Evolutionary conservation across 2,888 invertebrate genomes (phyloP).

Genomic region (Diarsia rubi): DNA sequence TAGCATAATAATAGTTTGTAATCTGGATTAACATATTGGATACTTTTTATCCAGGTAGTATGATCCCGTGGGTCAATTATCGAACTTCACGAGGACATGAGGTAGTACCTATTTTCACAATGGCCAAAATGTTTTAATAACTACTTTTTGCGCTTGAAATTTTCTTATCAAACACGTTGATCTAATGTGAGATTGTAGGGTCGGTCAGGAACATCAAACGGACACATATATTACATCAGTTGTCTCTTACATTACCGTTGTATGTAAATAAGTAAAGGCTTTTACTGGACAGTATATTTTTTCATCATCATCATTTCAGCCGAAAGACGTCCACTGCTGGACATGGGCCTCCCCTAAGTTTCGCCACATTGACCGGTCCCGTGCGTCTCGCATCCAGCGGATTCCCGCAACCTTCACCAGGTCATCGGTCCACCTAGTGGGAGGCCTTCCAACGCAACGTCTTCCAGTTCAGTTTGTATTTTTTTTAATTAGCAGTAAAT

Average conservation of each 20-base stretch:
- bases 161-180: slow-evolving; percentile 23
- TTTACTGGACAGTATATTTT: neutral
- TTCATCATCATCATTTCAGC: too few species aligned
- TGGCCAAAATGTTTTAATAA: slow-evolving; percentile 2
- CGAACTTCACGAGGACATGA: neutral
- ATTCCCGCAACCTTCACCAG: too few species aligned
- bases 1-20: neutral
- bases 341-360: too few species aligned
- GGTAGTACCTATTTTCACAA: neutral
- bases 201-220: neutral
- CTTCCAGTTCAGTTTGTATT: too few species aligned
- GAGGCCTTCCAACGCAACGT: too few species aligned
- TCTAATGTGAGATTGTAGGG: neutral
- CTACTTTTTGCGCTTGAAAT: slow-evolving; percentile 4
- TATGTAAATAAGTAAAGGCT: neutral
- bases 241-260: neutral
- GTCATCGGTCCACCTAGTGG: too few species aligned
- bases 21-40: neutral
- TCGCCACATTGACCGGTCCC: too few species aligned
- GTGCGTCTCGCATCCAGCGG: too few species aligned
- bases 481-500: slow-evolving; percentile 10
- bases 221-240: neutral
- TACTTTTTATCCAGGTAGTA: neutral
- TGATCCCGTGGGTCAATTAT: neutral
- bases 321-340: too few species aligned